Evolutionary conservation across 2,113 vertebrate genomes (phyloP), one percentile per base, ranked within the genome.

Genomic region (Macroglossus sobrinus): DNA sequence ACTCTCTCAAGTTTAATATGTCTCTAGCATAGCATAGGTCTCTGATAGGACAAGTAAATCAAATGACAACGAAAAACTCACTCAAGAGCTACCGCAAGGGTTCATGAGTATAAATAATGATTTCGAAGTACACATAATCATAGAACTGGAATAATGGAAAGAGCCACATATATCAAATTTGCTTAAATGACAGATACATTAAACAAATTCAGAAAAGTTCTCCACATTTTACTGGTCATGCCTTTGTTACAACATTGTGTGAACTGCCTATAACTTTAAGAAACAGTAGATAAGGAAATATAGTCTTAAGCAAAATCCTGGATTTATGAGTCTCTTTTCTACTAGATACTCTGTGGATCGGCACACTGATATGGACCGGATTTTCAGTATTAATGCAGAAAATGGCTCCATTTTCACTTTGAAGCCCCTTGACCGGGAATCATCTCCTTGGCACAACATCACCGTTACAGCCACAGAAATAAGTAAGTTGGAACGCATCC

Each of bases 401-500:
- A 99, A 99, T 57, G 99, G 99, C 33, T 99, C 99, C 28, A 99
- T 99, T 98, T 99, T 99, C 69, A 99, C 99, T 3, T 97, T 99
- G 91, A 99, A 99, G 93, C 78, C 99, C 0, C 99, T 99, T 97
- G 99, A 99, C 95, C 98, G 99, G 79, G 99, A 99, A 97, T 99
- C 99, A 87, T 99, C 98, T 81, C 99, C 99, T 43, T 99, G 99
- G 99, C 99, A 99, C 97, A 99, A 99, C 84, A 99, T 99, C 94
- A 99, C 99, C 0, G 96, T 99, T 79, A 99, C 99, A 97, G 99
- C 99, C 66, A 99, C 99, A 30, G 99, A 99, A 98, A 99, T 99
- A 97, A 99, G 99, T 99, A 98, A 98, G 99, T 98, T 66, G 2
- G 22, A 92, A 79, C 38, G 10, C 40, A 74, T 66, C 47, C 66